Evolutionary conservation across 2,797 vertebrate genomes (phyloP).

Genomic region (Argya squamiceps): DNA sequence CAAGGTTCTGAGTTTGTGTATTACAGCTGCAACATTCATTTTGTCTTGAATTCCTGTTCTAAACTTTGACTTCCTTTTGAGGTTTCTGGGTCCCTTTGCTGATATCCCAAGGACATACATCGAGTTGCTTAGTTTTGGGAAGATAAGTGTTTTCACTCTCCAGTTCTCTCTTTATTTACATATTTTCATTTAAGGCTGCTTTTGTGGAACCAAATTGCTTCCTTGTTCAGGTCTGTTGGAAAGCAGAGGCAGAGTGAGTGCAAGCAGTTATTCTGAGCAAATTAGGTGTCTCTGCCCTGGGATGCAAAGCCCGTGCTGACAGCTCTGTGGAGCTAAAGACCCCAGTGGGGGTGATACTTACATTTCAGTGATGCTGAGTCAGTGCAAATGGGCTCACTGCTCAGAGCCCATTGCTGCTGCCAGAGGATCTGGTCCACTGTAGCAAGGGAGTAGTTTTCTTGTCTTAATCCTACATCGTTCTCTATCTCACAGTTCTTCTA

Average conservation of each 20-base stretch:
- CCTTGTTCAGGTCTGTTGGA: slow-evolving; percentile 9
- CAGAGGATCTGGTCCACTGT: neutral
- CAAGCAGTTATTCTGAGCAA: neutral
- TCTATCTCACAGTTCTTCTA: neutral
- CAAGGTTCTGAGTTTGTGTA: slow-evolving; percentile 41
- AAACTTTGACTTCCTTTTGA: slow-evolving; percentile 3
- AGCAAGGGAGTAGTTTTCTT: neutral
- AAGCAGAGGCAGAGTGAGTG: neutral
- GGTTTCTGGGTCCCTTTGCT: neutral
- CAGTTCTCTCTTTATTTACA: slow-evolving; percentile 13
- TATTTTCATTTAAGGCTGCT: slow-evolving; percentile 7
- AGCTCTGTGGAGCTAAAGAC: neutral
- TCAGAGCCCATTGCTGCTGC: rapidly evolving
- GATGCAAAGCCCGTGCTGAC: neutral
- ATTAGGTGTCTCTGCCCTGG: slow-evolving; percentile 18
- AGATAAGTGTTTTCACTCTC: neutral
- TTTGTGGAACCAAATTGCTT: slow-evolving; percentile 28
- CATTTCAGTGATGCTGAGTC: neutral
- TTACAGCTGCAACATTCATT: neutral
- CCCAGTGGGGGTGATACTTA: neutral
- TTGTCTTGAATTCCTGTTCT: neutral
- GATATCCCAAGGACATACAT: neutral
- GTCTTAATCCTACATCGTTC: neutral
- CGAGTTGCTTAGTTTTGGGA: neutral
- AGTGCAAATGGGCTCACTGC: neutral